Evolutionary conservation across 2,113 vertebrate species (phyloP), one percentile per base, ranked within the genome.

Genomic region (Sciurus niger): DNA sequence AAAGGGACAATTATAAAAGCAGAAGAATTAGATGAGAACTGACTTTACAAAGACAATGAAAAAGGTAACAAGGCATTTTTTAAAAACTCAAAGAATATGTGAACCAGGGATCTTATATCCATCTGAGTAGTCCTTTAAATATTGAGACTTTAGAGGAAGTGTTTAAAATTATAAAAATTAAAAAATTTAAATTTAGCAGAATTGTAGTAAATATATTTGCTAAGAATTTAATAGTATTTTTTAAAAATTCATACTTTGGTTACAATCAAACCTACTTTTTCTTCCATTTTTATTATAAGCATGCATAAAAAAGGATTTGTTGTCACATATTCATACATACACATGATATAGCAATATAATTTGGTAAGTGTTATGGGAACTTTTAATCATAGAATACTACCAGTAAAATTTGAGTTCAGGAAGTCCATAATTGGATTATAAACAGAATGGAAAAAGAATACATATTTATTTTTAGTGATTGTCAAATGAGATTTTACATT

Each of bases 401-500:
- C n/a, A 63, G 16, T 60, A 85, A 84, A 93, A 37, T 83, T 82
- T 32, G 30, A 82, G 60, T 63, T 82, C 53, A 25, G 18, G 55
- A 70, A 17, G 16, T 84, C 37, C 48, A 92, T 17, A 48, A 32
- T 37, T 2, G 40, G 4, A 72, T 90, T 90, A 6, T 11, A 84
- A 37, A 82, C 51, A 74, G 84, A 32, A 48, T 86, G 28, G n/a
- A 25, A 85, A 84, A 88, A 82, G 16, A 80, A 34, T 92, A 72
- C 17, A 89, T 24, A 32, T 82, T 76, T 18, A 85, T 90, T 82
- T 87, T 48, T 17, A 91, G 48, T 73, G 58, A 53, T 37, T 83
- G 48, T 92, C 76, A 70, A 51, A 37, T 72, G 63, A 68, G n/a
- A 96, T 70, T 74, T 94, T 37, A 4, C 34, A 30, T 85, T 89